A percentile compares a stretch with the other conserved stretches of the same genome.
phyloP scores from a whole-genome alignment of 2,113 vertebrate species.

The Zosterops hypoxanthus region DNA sequence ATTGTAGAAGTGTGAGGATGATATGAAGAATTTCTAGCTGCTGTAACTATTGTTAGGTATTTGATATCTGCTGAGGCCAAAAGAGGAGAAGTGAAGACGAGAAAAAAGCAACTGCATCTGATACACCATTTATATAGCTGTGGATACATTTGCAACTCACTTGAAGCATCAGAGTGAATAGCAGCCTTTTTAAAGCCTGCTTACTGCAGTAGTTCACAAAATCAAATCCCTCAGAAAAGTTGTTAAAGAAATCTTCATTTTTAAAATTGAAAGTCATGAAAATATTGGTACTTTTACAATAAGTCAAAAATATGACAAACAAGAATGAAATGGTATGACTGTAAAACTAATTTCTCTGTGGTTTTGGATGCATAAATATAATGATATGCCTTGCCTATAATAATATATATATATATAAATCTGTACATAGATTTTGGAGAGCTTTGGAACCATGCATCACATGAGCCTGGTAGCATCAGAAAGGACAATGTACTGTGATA shows the following conservation, averaged over 20 bases:
- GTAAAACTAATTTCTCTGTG: background rate
- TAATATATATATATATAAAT: background rate
- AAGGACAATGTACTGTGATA: background rate
- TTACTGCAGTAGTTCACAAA: background rate
- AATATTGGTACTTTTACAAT: background rate
- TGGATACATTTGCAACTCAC: background rate
- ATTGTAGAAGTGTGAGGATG: background rate
- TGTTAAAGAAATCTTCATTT: background rate
- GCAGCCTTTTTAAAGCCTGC: background rate
- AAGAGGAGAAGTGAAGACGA: background rate
- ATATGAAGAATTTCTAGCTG: background rate
- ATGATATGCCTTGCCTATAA: background rate
- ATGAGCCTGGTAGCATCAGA: background rate
- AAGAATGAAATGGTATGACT: background rate
- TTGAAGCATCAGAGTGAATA: background rate
- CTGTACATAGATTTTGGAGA: background rate
- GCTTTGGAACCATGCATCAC: background rate
- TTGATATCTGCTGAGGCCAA: background rate
- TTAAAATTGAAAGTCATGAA: background rate
- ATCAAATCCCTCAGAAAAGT: background rate
- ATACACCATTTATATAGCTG: background rate
- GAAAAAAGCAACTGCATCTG: background rate
- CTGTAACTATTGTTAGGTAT: background rate
- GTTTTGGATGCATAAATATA: background rate
- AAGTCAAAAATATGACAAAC: background rate